A percentile compares a stretch with the other conserved stretches of the same genome.
phyloP scores from a whole-genome alignment of 2,888 invertebrate genomes.

The Formica aserva region DNA sequence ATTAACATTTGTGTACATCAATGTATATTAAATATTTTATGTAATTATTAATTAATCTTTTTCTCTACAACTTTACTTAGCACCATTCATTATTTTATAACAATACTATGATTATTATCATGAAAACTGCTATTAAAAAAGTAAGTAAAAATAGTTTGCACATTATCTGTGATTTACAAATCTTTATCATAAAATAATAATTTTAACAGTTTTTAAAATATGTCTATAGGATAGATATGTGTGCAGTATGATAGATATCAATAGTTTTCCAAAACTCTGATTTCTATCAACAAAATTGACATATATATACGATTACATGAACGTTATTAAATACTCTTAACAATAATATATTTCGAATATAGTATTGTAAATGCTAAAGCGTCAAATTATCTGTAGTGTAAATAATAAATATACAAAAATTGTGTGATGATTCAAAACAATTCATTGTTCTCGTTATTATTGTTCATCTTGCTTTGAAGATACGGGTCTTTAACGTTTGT shows the following conservation, averaged over 20 bases:
- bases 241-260: not conserved
- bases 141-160: slow-evolving; percentile 20
- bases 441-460: not conserved
- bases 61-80: slow-evolving; percentile 11
- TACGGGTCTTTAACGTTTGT: not conserved
- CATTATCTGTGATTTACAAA: not conserved
- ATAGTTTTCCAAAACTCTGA: not conserved
- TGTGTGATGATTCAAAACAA: not conserved
- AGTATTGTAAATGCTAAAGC: not conserved
- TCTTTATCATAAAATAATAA: slow-evolving; percentile 18
- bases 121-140: not conserved
- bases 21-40: slow-evolving; percentile 14
- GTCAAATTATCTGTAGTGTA: not conserved
- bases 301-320: not conserved
- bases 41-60: not conserved
- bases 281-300: not conserved
- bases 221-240: slow-evolving; percentile 11
- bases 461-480: not conserved
- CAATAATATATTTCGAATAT: not conserved
- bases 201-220: slow-evolving; percentile 14
- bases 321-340: not conserved
- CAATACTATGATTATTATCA: not conserved
- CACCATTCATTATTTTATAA: slow-evolving; percentile 6
- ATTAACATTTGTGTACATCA: slow-evolving; percentile 13
- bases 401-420: slow-evolving; percentile 26